A percentile compares a stretch with the other conserved stretches of the same genome.
These are phyloP conservation scores for Dendrocincla tyrannina DNA, from an alignment of 2,797 vertebrate genomes.

Conservation along the genomic window DNA sequence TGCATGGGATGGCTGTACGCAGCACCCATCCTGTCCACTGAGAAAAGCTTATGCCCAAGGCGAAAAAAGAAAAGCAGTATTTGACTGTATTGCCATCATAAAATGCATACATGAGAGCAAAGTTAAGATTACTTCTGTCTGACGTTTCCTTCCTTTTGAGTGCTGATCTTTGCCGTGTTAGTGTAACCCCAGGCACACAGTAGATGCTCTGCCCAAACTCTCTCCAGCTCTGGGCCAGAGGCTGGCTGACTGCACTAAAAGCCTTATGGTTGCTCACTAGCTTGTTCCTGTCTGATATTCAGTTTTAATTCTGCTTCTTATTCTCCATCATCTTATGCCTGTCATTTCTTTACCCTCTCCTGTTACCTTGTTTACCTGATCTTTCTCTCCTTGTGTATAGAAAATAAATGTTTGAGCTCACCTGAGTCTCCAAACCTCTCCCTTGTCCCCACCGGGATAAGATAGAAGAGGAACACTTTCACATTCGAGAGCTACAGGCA, in stretches of 20 bases:
- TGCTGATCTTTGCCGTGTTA: rapidly evolving
- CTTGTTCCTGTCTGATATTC: background rate
- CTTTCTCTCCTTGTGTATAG: background rate
- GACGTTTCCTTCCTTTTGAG: background rate
- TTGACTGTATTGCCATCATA: background rate
- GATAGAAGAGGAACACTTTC: rapidly evolving
- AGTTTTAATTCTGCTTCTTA: background rate
- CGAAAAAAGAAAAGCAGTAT: rapidly evolving
- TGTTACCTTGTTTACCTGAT: background rate
- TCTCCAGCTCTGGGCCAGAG: rapidly evolving
- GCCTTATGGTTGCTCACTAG: background rate
- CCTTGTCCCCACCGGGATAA: rapidly evolving
- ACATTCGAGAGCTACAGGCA: background rate
- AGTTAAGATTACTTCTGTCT: rapidly evolving
- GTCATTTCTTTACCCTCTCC: background rate
- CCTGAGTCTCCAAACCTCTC: background rate
- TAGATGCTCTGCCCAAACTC: background rate
- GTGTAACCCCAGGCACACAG: rapidly evolving
- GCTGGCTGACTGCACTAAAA: background rate
- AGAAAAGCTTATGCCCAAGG: background rate
- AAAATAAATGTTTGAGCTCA: background rate
- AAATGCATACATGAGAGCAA: background rate
- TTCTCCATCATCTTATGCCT: background rate
- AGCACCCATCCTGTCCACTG: rapidly evolving
- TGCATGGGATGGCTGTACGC: rapidly evolving